Conservation (phyloP, 2,113 vertebrate genomes). For the Xerus inauris region DNA sequence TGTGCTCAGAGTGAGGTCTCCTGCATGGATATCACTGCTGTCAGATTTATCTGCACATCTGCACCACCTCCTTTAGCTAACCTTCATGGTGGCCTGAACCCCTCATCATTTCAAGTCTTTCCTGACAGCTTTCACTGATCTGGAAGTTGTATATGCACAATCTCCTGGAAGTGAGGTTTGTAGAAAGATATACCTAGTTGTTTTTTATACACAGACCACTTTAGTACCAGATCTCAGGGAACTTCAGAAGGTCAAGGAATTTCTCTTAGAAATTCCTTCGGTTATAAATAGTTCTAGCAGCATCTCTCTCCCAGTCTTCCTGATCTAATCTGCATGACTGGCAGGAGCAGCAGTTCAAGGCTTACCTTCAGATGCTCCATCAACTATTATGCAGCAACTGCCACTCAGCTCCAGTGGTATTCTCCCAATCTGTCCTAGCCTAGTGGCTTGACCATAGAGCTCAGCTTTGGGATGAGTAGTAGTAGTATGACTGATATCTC, state of each 20-base stretch:
- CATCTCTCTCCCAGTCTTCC: background rate
- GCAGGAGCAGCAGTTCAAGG: background rate
- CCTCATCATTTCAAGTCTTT: background rate
- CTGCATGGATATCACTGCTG: too few species aligned
- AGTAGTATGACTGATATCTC: conserved; percentile 77
- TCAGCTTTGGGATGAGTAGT: conserved; percentile 81
- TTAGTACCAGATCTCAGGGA: conserved; percentile 87
- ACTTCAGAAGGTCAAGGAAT: conserved; percentile 90
- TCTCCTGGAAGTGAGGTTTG: conserved; percentile 82
- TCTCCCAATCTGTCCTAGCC: conserved; percentile 90
- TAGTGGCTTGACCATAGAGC: conserved; percentile 59
- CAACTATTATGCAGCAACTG: conserved; percentile 85
- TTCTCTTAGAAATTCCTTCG: conserved; percentile 87
- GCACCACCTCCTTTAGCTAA: too few species aligned
- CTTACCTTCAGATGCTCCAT: conserved; percentile 83
- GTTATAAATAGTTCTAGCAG: background rate
- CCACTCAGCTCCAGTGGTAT: conserved; percentile 78
- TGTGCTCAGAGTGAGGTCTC: too few species aligned
- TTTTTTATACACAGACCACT: conserved; percentile 87
- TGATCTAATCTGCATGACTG: background rate
- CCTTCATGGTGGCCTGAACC: background rate
- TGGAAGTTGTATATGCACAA: too few species aligned
- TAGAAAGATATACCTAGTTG: conserved; percentile 88
- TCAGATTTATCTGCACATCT: background rate
- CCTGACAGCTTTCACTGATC: background rate